Evolutionary conservation across 1,140 invertebrate genomes (phyloP).

Genomic region (Scaptomyza graminum): DNA sequence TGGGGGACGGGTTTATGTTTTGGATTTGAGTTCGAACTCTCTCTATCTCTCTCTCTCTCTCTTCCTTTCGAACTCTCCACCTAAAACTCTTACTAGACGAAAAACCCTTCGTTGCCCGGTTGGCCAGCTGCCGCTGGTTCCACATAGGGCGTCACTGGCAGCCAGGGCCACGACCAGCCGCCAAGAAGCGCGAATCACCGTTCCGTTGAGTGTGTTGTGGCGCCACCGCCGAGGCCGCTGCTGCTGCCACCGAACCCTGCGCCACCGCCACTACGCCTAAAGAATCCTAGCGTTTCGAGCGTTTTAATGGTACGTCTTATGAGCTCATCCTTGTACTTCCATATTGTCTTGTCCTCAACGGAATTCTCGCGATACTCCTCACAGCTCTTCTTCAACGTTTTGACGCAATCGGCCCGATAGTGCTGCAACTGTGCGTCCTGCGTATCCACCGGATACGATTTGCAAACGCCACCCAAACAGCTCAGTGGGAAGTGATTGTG

Average conservation of each 20-base stretch:
- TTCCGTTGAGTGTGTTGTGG: slow-evolving; percentile 77
- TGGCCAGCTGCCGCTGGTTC: slow-evolving; percentile 50
- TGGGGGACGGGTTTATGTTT: slow-evolving; percentile 22
- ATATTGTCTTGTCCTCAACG: slow-evolving; percentile 93
- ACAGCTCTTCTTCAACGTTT: slow-evolving; percentile 93
- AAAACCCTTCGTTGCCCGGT: slow-evolving; percentile 71
- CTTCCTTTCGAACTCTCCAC: background rate
- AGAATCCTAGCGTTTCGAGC: slow-evolving; percentile 90
- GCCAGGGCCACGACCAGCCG: slow-evolving; percentile 68
- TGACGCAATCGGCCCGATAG: slow-evolving; percentile 96
- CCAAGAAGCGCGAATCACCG: slow-evolving; percentile 77
- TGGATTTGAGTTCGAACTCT: slow-evolving; percentile 21
- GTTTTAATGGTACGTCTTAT: slow-evolving; percentile 89
- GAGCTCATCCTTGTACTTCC: slow-evolving; percentile 92
- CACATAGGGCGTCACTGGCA: slow-evolving; percentile 45
- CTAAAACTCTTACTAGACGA: slow-evolving; percentile 43
- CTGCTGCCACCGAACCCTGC: slow-evolving; percentile 50
- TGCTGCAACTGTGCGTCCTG: slow-evolving; percentile 95
- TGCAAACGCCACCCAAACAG: slow-evolving; percentile 93
- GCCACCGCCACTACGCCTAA: slow-evolving; percentile 78
- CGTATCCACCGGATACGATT: slow-evolving; percentile 93
- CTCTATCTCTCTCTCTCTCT: background rate
- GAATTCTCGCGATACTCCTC: slow-evolving; percentile 92
- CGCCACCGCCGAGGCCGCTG: slow-evolving; percentile 56
- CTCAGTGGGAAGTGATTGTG: slow-evolving; percentile 97